Percentiles rank a stretch among this genome's conserved stretches.
Conservation (phyloP, 2,113 vertebrate genomes). For the Capreolus pygargus region DNA sequence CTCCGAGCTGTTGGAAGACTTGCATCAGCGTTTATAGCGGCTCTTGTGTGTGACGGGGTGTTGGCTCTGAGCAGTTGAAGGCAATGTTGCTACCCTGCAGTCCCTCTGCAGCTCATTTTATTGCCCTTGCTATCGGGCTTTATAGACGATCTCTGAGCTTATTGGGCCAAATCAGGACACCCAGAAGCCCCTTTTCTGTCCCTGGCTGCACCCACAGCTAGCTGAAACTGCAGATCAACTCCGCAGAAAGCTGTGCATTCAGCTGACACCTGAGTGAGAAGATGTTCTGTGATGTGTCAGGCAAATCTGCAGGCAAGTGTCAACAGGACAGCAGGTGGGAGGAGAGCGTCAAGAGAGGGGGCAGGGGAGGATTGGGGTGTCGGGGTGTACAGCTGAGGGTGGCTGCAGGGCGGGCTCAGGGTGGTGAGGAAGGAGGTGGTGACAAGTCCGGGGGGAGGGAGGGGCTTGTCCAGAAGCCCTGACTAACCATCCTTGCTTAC, state of each 20-base stretch:
- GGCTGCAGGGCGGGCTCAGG: neutral
- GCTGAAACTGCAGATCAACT: conserved; percentile 52
- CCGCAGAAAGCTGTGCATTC: conserved; percentile 58
- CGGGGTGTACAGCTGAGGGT: neutral
- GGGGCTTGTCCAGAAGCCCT: neutral
- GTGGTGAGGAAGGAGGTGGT: neutral
- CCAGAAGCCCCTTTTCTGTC: conserved; percentile 76
- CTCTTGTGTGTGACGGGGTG: neutral
- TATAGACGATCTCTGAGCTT: conserved; percentile 75
- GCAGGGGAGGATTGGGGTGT: rapidly evolving
- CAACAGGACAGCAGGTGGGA: neutral
- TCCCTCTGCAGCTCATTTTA: conserved; percentile 77
- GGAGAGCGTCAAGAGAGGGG: neutral
- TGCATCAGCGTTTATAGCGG: conserved; percentile 61
- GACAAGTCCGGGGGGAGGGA: rapidly evolving
- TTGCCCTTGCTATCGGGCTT: conserved; percentile 69
- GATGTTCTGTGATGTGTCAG: neutral
- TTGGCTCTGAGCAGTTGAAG: conserved; percentile 45
- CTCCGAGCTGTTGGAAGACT: conserved; percentile 71
- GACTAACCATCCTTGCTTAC: neutral
- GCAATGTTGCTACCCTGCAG: conserved; percentile 68
- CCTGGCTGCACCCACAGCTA: conserved; percentile 37
- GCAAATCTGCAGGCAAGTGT: neutral
- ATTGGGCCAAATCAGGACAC: conserved; percentile 73
- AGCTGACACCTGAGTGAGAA: neutral